phyloP scores from a whole-genome alignment of 2,113 vertebrate species.

The Odontophorus gujanensis region DNA sequence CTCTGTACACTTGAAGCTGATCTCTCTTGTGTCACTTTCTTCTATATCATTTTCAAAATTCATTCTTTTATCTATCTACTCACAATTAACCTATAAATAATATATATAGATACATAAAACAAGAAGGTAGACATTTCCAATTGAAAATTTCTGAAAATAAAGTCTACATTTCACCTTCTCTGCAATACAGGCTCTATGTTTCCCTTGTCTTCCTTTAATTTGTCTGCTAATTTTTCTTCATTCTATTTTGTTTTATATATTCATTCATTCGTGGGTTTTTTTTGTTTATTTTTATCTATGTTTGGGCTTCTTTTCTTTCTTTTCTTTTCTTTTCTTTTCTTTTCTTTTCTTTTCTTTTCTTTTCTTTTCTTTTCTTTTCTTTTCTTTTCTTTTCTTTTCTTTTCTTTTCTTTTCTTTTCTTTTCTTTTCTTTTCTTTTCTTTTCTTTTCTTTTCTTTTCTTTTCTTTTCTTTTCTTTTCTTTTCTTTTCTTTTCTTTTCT shows the following conservation, averaged over 20 bases:
- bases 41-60: background rate
- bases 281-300: background rate
- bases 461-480: background rate
- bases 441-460: background rate
- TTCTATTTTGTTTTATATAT: background rate
- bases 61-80: background rate
- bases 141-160: background rate
- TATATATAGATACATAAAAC: background rate
- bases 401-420: background rate
- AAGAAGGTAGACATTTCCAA: background rate
- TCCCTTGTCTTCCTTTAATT: background rate
- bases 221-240: background rate
- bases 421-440: background rate
- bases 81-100: background rate
- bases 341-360: background rate
- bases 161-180: background rate
- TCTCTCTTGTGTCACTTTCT: background rate
- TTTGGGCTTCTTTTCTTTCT: background rate
- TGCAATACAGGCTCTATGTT: background rate
- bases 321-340: background rate
- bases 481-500: too few species aligned
- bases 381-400: background rate
- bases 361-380: background rate
- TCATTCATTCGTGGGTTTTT: too few species aligned
- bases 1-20: background rate